Evolutionary conservation across 1,140 invertebrate genomes (phyloP).

Genomic region (Gryon sp.): DNA sequence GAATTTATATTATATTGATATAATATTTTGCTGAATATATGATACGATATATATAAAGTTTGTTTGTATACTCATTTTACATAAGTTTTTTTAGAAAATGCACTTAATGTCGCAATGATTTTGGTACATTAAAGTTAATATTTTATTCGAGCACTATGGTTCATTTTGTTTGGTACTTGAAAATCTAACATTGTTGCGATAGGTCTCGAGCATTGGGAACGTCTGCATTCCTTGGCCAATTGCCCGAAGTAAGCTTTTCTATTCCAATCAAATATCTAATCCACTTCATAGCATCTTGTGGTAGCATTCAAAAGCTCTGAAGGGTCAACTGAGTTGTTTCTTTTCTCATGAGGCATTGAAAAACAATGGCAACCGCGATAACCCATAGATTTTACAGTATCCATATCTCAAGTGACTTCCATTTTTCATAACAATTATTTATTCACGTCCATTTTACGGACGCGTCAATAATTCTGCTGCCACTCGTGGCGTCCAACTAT

Average conservation of each 20-base stretch:
- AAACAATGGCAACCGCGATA: slow-evolving; percentile 38
- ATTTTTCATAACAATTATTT: slow-evolving; percentile 14
- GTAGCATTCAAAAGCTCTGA: slow-evolving; percentile 52
- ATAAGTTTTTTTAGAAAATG: too few species aligned
- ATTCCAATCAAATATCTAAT: slow-evolving; percentile 70
- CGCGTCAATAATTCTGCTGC: too few species aligned
- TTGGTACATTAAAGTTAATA: not conserved
- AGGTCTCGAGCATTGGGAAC: slow-evolving; percentile 56
- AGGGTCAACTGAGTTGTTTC: slow-evolving; percentile 57
- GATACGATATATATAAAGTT: too few species aligned
- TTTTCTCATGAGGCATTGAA: slow-evolving; percentile 42
- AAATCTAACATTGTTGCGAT: slow-evolving; percentile 50
- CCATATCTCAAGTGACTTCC: not conserved
- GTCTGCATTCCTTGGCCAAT: slow-evolving; percentile 69
- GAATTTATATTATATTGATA: too few species aligned
- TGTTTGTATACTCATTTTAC: too few species aligned
- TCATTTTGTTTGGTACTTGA: not conserved
- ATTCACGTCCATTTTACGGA: slow-evolving; percentile 4
- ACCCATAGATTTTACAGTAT: slow-evolving; percentile 10
- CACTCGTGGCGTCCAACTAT: not conserved
- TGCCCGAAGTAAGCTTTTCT: slow-evolving; percentile 68
- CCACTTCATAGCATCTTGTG: slow-evolving; percentile 60
- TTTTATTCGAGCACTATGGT: not conserved
- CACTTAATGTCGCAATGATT: too few species aligned
- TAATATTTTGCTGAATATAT: too few species aligned